phyloP scores from a whole-genome alignment of 2,888 invertebrate genomes.

The Cacoxenus indagator region DNA sequence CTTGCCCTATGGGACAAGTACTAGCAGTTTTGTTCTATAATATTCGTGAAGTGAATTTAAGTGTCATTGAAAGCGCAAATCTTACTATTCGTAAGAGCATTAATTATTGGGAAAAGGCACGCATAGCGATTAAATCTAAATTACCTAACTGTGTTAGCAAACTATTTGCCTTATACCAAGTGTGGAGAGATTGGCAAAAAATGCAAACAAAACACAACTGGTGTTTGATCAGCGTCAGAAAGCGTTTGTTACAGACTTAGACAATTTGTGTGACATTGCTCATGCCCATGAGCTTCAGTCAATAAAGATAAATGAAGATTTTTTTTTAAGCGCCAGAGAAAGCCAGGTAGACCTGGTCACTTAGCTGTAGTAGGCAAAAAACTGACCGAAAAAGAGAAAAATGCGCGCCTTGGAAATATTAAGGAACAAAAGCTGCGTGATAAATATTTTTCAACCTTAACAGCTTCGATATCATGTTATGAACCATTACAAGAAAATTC shows the following conservation, averaged over 20 bases:
- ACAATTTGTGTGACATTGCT: background rate
- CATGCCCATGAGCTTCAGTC: slow-evolving; percentile 21
- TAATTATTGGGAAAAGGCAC: slow-evolving; percentile 55
- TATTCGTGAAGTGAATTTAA: no score
- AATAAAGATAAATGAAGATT: slow-evolving; percentile 51
- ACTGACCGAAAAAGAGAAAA: slow-evolving; percentile 16
- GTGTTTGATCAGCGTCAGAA: slow-evolving; percentile 33
- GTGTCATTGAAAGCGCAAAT: no score
- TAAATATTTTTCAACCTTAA: slow-evolving; percentile 1
- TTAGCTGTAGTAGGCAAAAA: slow-evolving; percentile 27
- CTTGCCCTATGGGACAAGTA: no score
- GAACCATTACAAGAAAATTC: slow-evolving; percentile 7
- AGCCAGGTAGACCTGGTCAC: slow-evolving; percentile 24
- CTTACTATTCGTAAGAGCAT: slow-evolving; percentile 50
- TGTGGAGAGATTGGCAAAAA: slow-evolving; percentile 48
- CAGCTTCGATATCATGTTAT: slow-evolving; percentile 16
- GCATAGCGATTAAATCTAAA: slow-evolving; percentile 46
- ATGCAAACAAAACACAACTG: slow-evolving; percentile 37
- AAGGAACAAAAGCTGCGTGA: no score
- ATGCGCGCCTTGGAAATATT: no score
- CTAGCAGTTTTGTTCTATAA: no score
- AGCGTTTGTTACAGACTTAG: background rate
- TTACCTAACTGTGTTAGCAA: slow-evolving; percentile 28
- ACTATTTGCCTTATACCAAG: slow-evolving; percentile 43
- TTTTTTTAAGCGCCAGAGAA: slow-evolving; percentile 39